phyloP scores from a whole-genome alignment of 2,797 vertebrate species.

The Spinus pinus region DNA sequence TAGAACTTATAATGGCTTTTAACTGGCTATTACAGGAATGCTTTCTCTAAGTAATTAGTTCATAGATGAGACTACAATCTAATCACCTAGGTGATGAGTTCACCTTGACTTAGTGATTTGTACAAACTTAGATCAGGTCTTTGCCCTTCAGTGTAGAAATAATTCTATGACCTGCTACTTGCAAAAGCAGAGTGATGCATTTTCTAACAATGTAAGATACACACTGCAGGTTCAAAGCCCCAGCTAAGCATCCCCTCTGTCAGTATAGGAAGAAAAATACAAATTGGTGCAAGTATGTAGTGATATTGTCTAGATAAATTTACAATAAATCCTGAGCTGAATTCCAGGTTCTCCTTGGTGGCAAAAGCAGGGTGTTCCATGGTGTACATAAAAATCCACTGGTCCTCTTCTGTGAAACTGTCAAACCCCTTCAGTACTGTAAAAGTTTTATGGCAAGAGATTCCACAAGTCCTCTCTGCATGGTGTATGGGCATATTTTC shows the following conservation, averaged over 20 bases:
- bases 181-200: background rate
- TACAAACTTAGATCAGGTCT: background rate
- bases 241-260: background rate
- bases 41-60: background rate
- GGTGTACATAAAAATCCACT: background rate
- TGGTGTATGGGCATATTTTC: background rate
- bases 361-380: background rate
- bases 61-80: background rate
- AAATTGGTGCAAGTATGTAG: accelerated
- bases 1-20: background rate
- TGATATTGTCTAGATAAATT: background rate
- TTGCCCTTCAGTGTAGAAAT: background rate
- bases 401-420: accelerated
- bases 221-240: background rate
- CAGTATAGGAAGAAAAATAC: background rate
- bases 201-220: background rate
- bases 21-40: background rate
- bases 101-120: background rate
- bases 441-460: background rate
- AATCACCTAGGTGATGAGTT: background rate
- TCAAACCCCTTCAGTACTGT: background rate
- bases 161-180: background rate
- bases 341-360: background rate
- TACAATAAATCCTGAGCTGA: background rate
- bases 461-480: background rate